These are phyloP conservation scores for Rhagologus leucostigma DNA, from an alignment of 2,113 vertebrate species.

Conservation along the genomic window DNA sequence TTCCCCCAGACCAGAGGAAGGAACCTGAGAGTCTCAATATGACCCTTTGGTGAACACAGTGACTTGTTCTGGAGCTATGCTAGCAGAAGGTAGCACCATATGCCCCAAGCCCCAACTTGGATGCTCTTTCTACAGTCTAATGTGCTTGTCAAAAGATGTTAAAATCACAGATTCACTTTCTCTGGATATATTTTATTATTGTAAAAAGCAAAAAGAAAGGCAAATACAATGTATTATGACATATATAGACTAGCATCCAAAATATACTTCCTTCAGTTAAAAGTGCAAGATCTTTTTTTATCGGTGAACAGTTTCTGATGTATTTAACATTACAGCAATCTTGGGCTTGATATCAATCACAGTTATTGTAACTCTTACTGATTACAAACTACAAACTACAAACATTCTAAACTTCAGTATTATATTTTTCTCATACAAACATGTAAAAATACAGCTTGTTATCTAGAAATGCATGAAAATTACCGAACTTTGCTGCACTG, in stretches of 20 bases:
- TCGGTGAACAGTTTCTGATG: neutral
- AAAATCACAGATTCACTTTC: conserved; percentile 80
- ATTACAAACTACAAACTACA: neutral
- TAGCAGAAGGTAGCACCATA: conserved; percentile 91
- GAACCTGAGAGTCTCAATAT: conserved; percentile 74
- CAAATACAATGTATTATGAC: neutral
- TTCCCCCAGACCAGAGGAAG: conserved; percentile 66
- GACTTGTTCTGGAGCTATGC: conserved; percentile 81
- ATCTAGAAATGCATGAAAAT: neutral
- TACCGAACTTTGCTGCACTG: accelerated
- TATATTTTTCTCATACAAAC: neutral
- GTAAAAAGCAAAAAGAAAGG: conserved; percentile 20
- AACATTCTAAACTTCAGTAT: neutral
- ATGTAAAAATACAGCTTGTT: neutral
- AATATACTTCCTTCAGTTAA: neutral
- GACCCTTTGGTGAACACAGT: conserved; percentile 78
- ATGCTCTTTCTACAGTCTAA: conserved; percentile 95
- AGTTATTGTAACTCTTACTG: neutral
- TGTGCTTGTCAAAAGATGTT: conserved; percentile 94
- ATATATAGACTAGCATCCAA: neutral
- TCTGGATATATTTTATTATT: conserved; percentile 59
- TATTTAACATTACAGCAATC: neutral
- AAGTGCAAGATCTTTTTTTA: neutral
- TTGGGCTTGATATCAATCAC: neutral
- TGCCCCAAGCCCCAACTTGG: conserved; percentile 85